Evolutionary conservation across 2,888 invertebrate species (phyloP).

Genomic region (Caenorhabditis angaria): DNA sequence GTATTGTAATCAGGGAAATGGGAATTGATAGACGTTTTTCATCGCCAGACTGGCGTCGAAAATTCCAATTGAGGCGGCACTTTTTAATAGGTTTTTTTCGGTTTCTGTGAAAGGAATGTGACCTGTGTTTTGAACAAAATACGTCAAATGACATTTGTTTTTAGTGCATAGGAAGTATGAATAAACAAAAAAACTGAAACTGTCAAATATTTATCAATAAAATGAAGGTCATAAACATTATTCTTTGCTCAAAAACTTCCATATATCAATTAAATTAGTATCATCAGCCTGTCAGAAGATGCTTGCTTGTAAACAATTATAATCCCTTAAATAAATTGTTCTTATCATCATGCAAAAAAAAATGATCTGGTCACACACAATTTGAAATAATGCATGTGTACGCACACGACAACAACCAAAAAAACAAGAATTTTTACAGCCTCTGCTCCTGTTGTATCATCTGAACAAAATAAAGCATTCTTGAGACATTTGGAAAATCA

Average conservation of each 20-base stretch:
- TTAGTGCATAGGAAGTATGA: background rate
- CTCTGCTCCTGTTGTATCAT: slow-evolving; percentile 10
- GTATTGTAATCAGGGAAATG: background rate
- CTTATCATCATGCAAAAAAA: background rate
- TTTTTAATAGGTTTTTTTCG: slow-evolving; percentile 10
- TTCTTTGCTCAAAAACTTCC: no score
- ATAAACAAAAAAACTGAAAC: no score
- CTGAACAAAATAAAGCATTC: slow-evolving; percentile 52
- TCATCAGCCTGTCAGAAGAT: background rate
- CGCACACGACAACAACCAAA: background rate
- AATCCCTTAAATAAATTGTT: background rate
- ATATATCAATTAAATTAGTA: background rate
- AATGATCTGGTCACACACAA: background rate
- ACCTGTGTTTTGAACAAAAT: background rate
- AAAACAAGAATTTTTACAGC: background rate
- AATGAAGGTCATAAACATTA: no score
- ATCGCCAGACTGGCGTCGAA: slow-evolving; percentile 5
- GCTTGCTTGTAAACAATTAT: slow-evolving; percentile 6
- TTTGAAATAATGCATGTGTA: background rate
- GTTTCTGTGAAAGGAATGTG: background rate
- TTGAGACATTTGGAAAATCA: slow-evolving; percentile 54
- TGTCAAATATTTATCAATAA: no score
- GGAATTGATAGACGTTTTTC: background rate
- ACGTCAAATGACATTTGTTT: background rate
- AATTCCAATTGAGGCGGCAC: slow-evolving; percentile 5